Base-by-base conservation (phyloP, 1,140 invertebrate species). In the Platyscapa corneri region DNA sequence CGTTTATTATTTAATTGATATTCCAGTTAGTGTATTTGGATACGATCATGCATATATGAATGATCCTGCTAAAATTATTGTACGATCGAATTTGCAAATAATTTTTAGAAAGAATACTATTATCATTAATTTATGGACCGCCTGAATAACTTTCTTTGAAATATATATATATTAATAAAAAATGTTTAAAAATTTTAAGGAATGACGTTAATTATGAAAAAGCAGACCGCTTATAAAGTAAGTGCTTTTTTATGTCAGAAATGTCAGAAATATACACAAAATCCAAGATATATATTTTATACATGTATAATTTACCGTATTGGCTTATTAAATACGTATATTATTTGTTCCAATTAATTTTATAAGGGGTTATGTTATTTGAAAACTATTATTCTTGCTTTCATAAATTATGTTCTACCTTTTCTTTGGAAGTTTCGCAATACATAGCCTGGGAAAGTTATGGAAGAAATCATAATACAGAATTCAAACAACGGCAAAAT, bases 311-410 rank as follows among this genome's bases (percentile, higher is more conserved):
- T 37, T 70, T 70, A 70, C 67, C 14, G 67, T 20, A 70, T 70
- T 20, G 34, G 67, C 12, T 70, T 70, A 74, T 74, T 39, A 74
- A 39, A 32, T 74, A 74, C 34, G 12, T 74, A 74, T 74, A 74
- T 42, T 74, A 74, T 74, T 74, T 23, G 39, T 74, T 74, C 30
- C 70, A 74, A 74, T 74, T 74, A 74, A 76, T 76, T 76, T 76
- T 53, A 53, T 23, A 76, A 32, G 75, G 30, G 75, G 18, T 76
- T 53, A 20, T 27, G 18, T 76, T 46, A 49, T 76, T 76, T 76
- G 75, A 53, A 53, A 76, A 34, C 20, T 76, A 53, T 74, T 74
- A 27, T 76, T 53, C 34, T 76, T 76, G 20, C 30, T 76, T 76
- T 53, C 42, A 34, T 76, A 76, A 76, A n/a, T 76, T 76, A 49